Conservation (phyloP, 2,888 invertebrate genomes). For the Phyllotreta striolata region DNA sequence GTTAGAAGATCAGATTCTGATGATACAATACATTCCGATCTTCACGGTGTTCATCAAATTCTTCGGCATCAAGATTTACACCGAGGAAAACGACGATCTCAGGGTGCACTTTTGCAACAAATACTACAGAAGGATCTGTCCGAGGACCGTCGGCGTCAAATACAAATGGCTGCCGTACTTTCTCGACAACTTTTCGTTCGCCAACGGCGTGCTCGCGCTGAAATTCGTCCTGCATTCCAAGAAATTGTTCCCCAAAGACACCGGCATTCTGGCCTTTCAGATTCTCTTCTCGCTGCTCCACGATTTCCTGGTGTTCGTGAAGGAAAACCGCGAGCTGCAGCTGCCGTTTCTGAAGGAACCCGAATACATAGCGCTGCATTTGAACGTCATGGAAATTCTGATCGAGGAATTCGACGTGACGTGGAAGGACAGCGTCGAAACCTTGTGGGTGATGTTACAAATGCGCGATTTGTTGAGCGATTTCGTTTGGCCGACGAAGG, state of each 20-base stretch:
- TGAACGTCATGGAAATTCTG: constrained; percentile 71
- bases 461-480: constrained; percentile 65
- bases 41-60: constrained; percentile 49
- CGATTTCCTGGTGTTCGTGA: constrained; percentile 60
- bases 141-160: constrained; percentile 65
- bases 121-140: constrained; percentile 69
- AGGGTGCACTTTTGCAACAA: constrained; percentile 69
- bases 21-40: constrained; percentile 71
- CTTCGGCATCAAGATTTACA: constrained; percentile 33
- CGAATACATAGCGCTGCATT: constrained; percentile 66
- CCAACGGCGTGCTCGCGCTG: constrained; percentile 64
- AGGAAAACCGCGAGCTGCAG: constrained; percentile 44
- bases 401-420: constrained; percentile 76
- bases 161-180: constrained; percentile 56
- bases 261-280: constrained; percentile 71
- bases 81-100: constrained; percentile 59
- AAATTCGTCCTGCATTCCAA: constrained; percentile 68
- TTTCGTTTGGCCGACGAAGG: constrained; percentile 63
- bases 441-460: constrained; percentile 69
- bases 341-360: constrained; percentile 50
- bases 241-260: constrained; percentile 67
- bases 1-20: constrained; percentile 68
- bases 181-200: constrained; percentile 59
- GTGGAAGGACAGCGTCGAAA: constrained; percentile 82
- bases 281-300: constrained; percentile 69